Conservation (phyloP, 1,140 invertebrate species). For the Armadillidium nasatum region DNA sequence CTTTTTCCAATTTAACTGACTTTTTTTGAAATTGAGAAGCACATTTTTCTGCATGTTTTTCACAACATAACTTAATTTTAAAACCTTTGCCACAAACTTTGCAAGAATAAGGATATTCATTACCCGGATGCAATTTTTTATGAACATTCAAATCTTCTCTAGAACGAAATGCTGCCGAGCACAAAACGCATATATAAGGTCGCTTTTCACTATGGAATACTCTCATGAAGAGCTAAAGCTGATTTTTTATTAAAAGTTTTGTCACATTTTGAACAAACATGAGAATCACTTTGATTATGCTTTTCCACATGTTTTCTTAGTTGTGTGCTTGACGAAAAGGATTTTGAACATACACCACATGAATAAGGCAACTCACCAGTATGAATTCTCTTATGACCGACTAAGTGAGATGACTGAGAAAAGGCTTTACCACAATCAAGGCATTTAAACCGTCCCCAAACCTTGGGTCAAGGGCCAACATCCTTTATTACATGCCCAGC, state of each 20-base stretch:
- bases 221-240: slow-evolving; percentile 14
- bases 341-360: slow-evolving; percentile 19
- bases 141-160: slow-evolving; percentile 14
- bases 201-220: slow-evolving; percentile 20
- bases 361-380: slow-evolving; percentile 26
- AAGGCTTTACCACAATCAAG: slow-evolving; percentile 23
- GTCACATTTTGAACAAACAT: slow-evolving; percentile 20
- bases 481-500: too few relatives aligned
- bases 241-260: slow-evolving; percentile 17
- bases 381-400: slow-evolving; percentile 26
- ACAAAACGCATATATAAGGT: slow-evolving; percentile 24
- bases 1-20: too few relatives aligned
- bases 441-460: slow-evolving; percentile 23
- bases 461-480: too few relatives aligned
- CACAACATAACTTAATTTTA: slow-evolving; percentile 19
- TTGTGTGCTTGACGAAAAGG: slow-evolving; percentile 23
- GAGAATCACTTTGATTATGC: slow-evolving; percentile 15
- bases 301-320: slow-evolving; percentile 19
- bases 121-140: slow-evolving; percentile 20
- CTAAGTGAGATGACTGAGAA: slow-evolving; percentile 24
- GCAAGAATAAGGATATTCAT: slow-evolving; percentile 23
- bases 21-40: neutral
- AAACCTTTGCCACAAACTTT: slow-evolving; percentile 24
- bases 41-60: slow-evolving; percentile 23
- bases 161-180: slow-evolving; percentile 13